Evolutionary conservation across 2,113 vertebrate species (phyloP), one percentile per base, ranked within the genome.

Genomic region (Lagopus leucura): DNA sequence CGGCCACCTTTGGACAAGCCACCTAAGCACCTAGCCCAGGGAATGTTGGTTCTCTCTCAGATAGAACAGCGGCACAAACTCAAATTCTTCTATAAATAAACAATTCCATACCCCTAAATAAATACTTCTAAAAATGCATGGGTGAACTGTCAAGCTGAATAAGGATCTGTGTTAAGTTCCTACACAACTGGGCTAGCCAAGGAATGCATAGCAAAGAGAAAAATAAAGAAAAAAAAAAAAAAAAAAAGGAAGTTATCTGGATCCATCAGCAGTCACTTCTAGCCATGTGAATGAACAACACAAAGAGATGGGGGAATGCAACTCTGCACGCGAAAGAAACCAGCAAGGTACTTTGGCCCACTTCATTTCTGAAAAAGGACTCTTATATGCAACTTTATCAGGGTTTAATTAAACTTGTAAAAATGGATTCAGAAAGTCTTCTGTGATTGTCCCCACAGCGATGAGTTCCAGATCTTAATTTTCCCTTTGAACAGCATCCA

Each of bases 401-500:
- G 4, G 22, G 47, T 78, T 78, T 89, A 93, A 82, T 50, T 74
- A 86, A 94, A 40, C 60, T 93, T 47, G 55, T 30, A 8, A 64
- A 88, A 83, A 84, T 21, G 8, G 16, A 72, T 82, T 92, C 70
- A 40, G 78, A 57, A 22, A 5, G 74, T 60, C 40, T 81, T 73
- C 57, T 52, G 15, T 5, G 3, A 63, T 87, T 54, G 17, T 65
- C 27, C 30, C 8, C 30, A 10, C 8, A 85, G 6, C 0, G 0
- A 88, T 30, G 54, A 80, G 32, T 12, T 89, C 34, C 21, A 79
- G 24, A 75, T 60, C 58, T 52, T 60, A 93, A 24, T 28, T 54
- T 1, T 50, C 28, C 25, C 47, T 50, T 43, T 47, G 34, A 79
- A 65, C 3, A 61, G 52, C 38, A 89, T 50, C 18, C 21, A 85